Conservation (phyloP, 2,113 vertebrate genomes). For the Echinops telfairi region DNA sequence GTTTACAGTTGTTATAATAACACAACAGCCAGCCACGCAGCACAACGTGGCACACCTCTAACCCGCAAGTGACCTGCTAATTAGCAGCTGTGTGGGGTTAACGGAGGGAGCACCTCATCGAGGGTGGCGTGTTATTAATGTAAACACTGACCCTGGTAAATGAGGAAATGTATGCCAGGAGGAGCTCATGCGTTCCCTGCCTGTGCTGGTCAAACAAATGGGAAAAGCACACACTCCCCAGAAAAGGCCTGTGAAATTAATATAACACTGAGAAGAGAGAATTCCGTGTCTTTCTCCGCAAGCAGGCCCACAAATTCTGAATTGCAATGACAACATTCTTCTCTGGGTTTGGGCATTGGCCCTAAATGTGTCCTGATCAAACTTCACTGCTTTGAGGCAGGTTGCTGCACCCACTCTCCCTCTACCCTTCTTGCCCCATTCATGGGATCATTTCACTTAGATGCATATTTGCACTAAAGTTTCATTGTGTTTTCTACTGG, state of each 20-base stretch:
- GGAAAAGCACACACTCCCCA: conserved; percentile 51
- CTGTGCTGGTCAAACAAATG: conserved; percentile 72
- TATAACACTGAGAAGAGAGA: conserved; percentile 9
- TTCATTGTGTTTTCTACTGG: background rate
- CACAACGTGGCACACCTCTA: conserved; percentile 80
- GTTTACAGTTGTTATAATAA: conserved; percentile 85
- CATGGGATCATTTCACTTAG: background rate
- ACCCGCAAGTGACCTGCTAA: conserved; percentile 87
- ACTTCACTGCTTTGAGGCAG: background rate
- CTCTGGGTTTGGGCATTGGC: conserved; percentile 50
- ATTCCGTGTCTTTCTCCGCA: conserved; percentile 29
- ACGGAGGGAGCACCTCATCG: conserved; percentile 69
- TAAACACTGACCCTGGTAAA: conserved; percentile 82
- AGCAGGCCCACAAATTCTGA: conserved; percentile 51
- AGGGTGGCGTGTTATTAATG: conserved; percentile 22
- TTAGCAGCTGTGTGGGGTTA: conserved; percentile 87
- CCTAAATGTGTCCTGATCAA: conserved; percentile 20
- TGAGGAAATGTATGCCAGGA: conserved; percentile 85
- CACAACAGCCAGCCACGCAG: conserved; percentile 77
- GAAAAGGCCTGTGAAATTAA: conserved; percentile 56
- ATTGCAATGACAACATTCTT: conserved; percentile 64
- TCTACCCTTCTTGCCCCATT: background rate
- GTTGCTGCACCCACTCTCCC: background rate
- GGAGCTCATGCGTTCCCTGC: conserved; percentile 81
- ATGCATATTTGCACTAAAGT: background rate